These are phyloP conservation scores for Neofelis nebulosa DNA, from an alignment of 2,113 vertebrate species.

Conservation along the genomic window DNA sequence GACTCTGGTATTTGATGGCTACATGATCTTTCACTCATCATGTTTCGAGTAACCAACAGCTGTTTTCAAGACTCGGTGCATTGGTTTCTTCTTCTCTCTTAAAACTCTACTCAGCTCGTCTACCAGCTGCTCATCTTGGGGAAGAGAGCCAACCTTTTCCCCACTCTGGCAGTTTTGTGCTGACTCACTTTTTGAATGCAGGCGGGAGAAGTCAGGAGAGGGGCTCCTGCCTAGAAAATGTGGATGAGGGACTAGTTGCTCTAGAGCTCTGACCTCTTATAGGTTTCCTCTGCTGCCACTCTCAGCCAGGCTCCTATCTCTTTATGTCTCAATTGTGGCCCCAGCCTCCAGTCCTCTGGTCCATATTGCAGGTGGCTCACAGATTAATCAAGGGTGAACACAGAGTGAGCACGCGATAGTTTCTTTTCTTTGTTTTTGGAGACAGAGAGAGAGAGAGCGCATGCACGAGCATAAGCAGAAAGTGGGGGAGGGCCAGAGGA, in stretches of 20 bases:
- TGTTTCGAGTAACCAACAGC: not conserved
- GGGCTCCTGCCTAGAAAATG: not conserved
- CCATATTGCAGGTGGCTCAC: not conserved
- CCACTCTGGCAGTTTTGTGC: not conserved
- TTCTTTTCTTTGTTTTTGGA: too few relatives aligned
- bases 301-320: not conserved
- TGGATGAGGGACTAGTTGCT: too few relatives aligned
- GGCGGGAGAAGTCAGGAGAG: not conserved
- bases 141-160: not conserved
- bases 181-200: not conserved
- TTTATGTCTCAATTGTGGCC: not conserved
- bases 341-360: not conserved
- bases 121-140: not conserved
- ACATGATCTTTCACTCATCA: not conserved
- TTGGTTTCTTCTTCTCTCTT: constrained; percentile 12
- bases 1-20: not conserved
- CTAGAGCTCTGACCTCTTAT: not conserved
- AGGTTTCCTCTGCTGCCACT: not conserved
- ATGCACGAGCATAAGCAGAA: too few relatives aligned
- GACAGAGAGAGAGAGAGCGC: too few relatives aligned
- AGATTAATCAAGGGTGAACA: not conserved
- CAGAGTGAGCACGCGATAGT: not conserved
- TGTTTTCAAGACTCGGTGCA: not conserved
- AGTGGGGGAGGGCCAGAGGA: too few relatives aligned
- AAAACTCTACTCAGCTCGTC: not conserved